phyloP scores from a whole-genome alignment of 2,888 invertebrate species.

The Keiferia lycopersicella region DNA sequence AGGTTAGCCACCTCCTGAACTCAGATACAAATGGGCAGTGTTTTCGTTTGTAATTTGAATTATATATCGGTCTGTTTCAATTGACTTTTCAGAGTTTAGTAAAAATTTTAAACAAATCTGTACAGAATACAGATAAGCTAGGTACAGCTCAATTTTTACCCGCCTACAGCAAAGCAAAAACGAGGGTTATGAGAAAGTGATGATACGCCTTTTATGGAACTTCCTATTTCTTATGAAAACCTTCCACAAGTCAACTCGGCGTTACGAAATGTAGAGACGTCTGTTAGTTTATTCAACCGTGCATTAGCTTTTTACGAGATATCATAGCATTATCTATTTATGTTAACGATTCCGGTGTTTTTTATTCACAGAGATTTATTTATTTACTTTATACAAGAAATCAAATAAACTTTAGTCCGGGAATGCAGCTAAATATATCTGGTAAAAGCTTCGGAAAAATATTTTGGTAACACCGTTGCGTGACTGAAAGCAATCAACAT shows the following conservation, averaged over 20 bases:
- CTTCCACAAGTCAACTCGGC: too few species aligned
- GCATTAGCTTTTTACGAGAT: conserved; percentile 22
- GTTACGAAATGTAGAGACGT: background rate
- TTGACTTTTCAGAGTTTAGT: too few species aligned
- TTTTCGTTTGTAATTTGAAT: background rate
- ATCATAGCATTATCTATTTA: conserved; percentile 23
- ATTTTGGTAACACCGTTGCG: conserved; percentile 21
- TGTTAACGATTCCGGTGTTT: conserved; percentile 26
- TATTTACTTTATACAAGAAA: conserved; percentile 27
- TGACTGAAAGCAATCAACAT: conserved; percentile 16
- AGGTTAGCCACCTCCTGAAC: conserved; percentile 12
- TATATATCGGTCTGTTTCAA: too few species aligned
- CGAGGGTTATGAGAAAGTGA: too few species aligned
- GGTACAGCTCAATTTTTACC: too few species aligned
- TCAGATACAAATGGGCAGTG: background rate
- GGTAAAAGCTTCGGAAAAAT: too few species aligned
- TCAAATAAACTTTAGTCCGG: conserved; percentile 26
- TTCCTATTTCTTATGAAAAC: too few species aligned
- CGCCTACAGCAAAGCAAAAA: too few species aligned
- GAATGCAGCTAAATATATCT: conserved; percentile 26
- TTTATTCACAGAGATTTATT: conserved; percentile 21
- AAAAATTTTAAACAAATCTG: too few species aligned
- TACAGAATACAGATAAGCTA: too few species aligned
- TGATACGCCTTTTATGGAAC: too few species aligned
- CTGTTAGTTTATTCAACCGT: conserved; percentile 20